These are phyloP conservation scores for Antheraea mylitta DNA, from an alignment of 1,140 invertebrate species.

Conservation along the genomic window DNA sequence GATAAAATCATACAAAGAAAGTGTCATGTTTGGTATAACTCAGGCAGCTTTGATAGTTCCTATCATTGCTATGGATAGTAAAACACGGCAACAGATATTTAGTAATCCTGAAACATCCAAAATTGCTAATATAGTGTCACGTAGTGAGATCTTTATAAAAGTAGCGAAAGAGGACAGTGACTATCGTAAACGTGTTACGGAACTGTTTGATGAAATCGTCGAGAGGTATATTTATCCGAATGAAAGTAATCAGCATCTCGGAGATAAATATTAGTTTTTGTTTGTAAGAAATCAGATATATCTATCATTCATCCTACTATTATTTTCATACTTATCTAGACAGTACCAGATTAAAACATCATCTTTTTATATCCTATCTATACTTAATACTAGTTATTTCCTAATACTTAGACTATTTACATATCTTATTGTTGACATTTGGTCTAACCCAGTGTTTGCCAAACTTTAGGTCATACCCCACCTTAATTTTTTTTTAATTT, in stretches of 20 bases:
- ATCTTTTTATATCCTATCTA: background rate
- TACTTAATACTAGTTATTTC: background rate
- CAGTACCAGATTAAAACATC: too few relatives aligned
- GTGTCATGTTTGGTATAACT: constrained; percentile 69
- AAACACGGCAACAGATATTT: constrained; percentile 55
- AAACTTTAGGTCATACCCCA: too few relatives aligned
- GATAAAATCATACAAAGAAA: constrained; percentile 60
- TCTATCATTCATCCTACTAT: too few relatives aligned
- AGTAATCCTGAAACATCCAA: constrained; percentile 51
- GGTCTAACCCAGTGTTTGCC: too few relatives aligned
- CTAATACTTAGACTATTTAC: background rate
- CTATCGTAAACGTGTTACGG: constrained; percentile 61
- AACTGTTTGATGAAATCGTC: constrained; percentile 75
- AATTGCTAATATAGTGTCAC: constrained; percentile 62
- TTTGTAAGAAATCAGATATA: background rate
- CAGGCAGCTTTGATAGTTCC: constrained; percentile 77
- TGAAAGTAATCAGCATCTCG: constrained; percentile 14
- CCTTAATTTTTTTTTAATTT: too few relatives aligned
- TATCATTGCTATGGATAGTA: constrained; percentile 55
- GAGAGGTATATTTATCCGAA: constrained; percentile 61
- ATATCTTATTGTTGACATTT: background rate
- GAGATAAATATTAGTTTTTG: constrained; percentile 11
- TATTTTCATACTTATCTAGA: too few relatives aligned
- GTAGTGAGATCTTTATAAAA: constrained; percentile 71
- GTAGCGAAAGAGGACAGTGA: constrained; percentile 55